A percentile compares a stretch with the other conserved stretches of the same genome.
Evolutionary conservation across 2,888 invertebrate genomes (phyloP).

Genomic region (Torymus texanus): DNA sequence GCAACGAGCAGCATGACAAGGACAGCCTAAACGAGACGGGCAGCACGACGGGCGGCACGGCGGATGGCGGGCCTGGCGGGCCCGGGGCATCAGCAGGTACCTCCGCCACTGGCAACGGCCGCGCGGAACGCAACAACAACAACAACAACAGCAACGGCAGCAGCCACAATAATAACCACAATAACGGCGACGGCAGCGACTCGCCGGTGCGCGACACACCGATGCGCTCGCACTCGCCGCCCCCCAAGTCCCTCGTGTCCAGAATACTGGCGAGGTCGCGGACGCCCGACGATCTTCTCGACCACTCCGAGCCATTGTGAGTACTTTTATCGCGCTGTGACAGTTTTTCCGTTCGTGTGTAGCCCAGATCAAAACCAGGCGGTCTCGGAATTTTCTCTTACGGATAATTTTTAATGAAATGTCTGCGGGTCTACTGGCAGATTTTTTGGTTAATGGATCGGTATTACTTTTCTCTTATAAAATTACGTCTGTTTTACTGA

Average conservation of each 20-base stretch:
- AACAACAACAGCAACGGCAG: no score
- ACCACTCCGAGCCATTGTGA: conserved; percentile 76
- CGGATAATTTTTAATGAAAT: no score
- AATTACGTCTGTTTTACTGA: no score
- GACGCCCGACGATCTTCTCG: conserved; percentile 70
- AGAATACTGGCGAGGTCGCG: conserved; percentile 70
- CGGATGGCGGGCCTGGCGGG: conserved; percentile 69
- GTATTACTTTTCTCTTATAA: no score
- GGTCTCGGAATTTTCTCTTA: no score
- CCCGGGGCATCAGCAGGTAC: conserved; percentile 51
- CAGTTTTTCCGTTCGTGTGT: no score
- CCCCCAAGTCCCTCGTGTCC: conserved; percentile 68
- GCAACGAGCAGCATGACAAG: conserved; percentile 75
- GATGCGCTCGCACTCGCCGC: conserved; percentile 61
- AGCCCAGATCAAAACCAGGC: no score
- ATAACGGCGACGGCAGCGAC: conserved; percentile 38
- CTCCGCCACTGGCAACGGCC: conserved; percentile 50
- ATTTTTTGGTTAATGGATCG: no score
- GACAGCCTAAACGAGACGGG: conserved; percentile 76
- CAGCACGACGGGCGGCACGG: conserved; percentile 71
- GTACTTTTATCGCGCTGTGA: conserved; percentile 1
- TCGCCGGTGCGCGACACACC: conserved; percentile 56
- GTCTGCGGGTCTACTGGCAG: no score
- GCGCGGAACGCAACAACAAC: neutral
- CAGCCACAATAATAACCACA: no score